Conservation (phyloP, 2,888 invertebrate genomes). For the Caenorhabditis panamensis region DNA sequence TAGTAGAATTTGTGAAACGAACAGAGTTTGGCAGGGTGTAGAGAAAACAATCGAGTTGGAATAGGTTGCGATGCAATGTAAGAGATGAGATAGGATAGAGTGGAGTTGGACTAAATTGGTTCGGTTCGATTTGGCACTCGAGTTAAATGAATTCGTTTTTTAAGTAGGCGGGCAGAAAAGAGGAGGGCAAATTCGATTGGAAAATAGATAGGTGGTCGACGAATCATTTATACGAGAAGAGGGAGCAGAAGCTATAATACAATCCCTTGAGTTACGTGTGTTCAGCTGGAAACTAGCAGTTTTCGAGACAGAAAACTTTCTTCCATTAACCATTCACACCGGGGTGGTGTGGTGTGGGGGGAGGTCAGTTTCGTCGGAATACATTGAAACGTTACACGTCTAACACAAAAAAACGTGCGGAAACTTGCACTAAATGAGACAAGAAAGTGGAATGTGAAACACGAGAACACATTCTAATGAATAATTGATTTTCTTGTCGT, state of each 20-base stretch:
- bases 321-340: constrained; percentile 31
- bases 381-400: constrained; percentile 13
- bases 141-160: constrained; percentile 1
- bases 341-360: background rate
- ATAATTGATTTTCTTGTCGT: background rate
- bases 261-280: background rate
- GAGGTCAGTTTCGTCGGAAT: constrained; percentile 13
- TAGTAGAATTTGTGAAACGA: too few species aligned
- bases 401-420: constrained; percentile 29
- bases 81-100: background rate
- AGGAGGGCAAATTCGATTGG: background rate
- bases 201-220: background rate
- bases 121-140: background rate
- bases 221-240: background rate
- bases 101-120: background rate
- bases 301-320: constrained; percentile 20
- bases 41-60: too few species aligned
- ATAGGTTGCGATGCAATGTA: background rate
- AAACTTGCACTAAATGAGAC: constrained; percentile 1
- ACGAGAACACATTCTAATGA: constrained; percentile 21
- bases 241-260: background rate
- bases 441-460: constrained; percentile 9
- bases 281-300: background rate
- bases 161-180: background rate
- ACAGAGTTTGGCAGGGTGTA: background rate